Percentiles rank a stretch among this genome's conserved stretches.
Evolutionary conservation across 2,797 vertebrate genomes (phyloP).

Genomic region (Pygocentrus nattereri): DNA sequence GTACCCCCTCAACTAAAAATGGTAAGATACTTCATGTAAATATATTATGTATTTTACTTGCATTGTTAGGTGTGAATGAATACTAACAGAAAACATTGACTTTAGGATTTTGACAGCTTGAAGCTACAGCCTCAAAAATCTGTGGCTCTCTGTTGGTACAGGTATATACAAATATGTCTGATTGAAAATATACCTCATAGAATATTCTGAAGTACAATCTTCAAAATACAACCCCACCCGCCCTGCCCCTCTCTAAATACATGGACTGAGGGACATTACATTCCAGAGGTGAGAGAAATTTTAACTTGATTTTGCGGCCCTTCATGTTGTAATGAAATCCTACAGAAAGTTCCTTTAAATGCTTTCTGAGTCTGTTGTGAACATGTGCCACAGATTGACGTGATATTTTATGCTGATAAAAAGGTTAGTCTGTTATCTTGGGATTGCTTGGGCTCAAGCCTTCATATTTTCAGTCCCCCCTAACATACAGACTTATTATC

Average conservation of each 20-base stretch:
- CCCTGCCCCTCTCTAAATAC: neutral
- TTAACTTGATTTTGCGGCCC: neutral
- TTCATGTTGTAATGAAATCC: slow-evolving; percentile 2
- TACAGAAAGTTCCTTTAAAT: slow-evolving; percentile 31
- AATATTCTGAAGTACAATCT: too few relatives aligned
- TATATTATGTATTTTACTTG: too few relatives aligned
- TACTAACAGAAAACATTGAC: too few relatives aligned
- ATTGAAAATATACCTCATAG: neutral
- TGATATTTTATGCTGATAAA: slow-evolving; percentile 57
- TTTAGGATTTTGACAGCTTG: too few relatives aligned
- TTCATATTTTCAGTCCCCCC: slow-evolving; percentile 51
- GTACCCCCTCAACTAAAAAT: too few relatives aligned
- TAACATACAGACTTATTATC: slow-evolving; percentile 53
- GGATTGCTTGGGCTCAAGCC: slow-evolving; percentile 27
- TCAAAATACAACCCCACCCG: neutral
- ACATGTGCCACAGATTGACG: neutral
- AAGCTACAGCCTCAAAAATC: too few relatives aligned
- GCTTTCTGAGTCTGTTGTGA: neutral
- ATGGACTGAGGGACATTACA: neutral
- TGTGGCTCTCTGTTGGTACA: too few relatives aligned
- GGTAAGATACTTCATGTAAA: too few relatives aligned
- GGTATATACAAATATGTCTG: neutral
- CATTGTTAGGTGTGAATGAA: too few relatives aligned
- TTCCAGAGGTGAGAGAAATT: neutral
- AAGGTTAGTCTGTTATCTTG: slow-evolving; percentile 54